Evolutionary conservation across 2,797 vertebrate species (phyloP).

Genomic region (Catamblyrhynchus diadema): DNA sequence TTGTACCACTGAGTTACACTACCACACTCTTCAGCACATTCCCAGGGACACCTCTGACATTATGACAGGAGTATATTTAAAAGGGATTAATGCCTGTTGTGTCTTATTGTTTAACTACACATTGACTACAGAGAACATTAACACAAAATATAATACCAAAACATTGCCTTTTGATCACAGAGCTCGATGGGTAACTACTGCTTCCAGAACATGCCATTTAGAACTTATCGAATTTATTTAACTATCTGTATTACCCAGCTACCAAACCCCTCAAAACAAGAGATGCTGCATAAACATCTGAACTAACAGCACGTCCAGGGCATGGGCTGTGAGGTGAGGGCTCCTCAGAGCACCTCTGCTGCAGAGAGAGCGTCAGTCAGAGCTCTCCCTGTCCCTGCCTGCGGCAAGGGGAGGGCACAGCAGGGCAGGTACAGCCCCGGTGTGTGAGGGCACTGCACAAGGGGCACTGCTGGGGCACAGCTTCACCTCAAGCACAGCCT

Average conservation of each 20-base stretch:
- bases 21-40: background rate
- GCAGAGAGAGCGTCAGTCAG: background rate
- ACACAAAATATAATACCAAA: background rate
- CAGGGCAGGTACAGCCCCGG: background rate
- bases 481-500: fast-evolving
- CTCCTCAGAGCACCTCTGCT: background rate
- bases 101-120: background rate
- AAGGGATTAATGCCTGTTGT: background rate
- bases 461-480: no score
- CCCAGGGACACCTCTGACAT: background rate
- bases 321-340: fast-evolving
- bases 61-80: background rate
- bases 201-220: background rate
- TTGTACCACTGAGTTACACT: background rate
- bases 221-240: background rate
- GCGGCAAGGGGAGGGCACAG: background rate
- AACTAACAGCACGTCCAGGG: fast-evolving
- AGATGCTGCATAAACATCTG: background rate
- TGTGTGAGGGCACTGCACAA: fast-evolving
- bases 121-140: background rate
- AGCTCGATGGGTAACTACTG: background rate
- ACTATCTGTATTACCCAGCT: background rate
- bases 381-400: fast-evolving
- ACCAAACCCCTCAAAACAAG: background rate
- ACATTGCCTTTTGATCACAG: background rate